phyloP scores from a whole-genome alignment of 2,113 vertebrate species.

The Pelecanoides urinatrix region DNA sequence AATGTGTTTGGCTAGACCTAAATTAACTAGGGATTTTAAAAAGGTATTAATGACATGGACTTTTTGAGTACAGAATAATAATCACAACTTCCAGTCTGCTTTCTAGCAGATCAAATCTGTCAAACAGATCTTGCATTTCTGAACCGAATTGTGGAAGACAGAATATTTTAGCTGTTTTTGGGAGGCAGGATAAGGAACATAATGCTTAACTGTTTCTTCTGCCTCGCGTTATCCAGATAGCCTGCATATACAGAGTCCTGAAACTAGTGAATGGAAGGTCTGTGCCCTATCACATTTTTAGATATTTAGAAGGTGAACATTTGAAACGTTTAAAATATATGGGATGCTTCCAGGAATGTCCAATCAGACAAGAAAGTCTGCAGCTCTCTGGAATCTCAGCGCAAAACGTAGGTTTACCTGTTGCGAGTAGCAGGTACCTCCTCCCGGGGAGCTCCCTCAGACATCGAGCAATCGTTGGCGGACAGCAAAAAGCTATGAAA shows the following conservation, averaged over 20 bases:
- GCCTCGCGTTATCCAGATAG: neutral
- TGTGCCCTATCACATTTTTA: no score
- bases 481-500: neutral
- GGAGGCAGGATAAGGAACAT: neutral
- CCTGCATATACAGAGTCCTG: fast-evolving
- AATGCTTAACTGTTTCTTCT: neutral
- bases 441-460: neutral
- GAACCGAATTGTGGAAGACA: neutral
- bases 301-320: neutral
- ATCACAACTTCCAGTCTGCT: neutral
- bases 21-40: neutral
- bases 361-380: no score
- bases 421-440: fast-evolving
- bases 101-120: no score
- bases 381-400: neutral
- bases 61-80: neutral
- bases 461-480: fast-evolving
- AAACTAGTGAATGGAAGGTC: neutral
- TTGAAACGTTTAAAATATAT: no score
- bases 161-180: neutral
- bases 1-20: neutral
- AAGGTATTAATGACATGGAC: neutral
- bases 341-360: neutral
- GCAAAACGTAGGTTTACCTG: neutral
- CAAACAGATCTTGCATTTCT: neutral